Conservation (phyloP, 2,888 invertebrate species). For the Lapara coniferarum region DNA sequence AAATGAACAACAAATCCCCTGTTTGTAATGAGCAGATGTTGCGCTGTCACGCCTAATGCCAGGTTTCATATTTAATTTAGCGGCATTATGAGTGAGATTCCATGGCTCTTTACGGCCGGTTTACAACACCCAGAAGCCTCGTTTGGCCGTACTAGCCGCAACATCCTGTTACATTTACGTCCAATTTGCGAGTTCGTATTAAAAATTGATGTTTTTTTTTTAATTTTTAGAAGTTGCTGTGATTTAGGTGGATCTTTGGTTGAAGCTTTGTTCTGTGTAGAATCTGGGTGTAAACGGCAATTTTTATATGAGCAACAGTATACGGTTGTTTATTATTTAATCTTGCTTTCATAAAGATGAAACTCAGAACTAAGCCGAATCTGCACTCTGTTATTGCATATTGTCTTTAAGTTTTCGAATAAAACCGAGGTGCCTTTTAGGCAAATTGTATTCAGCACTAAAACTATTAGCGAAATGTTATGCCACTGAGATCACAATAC, state of each 20-base stretch:
- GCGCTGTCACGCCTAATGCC: constrained; percentile 38
- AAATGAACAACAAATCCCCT: constrained; percentile 26
- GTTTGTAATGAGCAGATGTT: constrained; percentile 39
- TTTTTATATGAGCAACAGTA: too few species aligned
- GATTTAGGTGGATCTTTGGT: not conserved
- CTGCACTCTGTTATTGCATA: too few species aligned
- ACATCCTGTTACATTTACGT: constrained; percentile 63
- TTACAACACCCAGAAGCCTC: constrained; percentile 63
- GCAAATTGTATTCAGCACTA: too few species aligned
- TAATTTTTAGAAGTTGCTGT: not conserved
- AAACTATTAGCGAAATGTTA: too few species aligned
- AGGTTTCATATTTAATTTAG: constrained; percentile 46
- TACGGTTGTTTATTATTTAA: too few species aligned
- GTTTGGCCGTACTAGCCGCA: constrained; percentile 49
- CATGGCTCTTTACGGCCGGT: constrained; percentile 51
- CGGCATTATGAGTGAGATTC: constrained; percentile 34
- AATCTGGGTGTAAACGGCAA: not conserved
- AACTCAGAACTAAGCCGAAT: too few species aligned
- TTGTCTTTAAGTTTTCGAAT: too few species aligned
- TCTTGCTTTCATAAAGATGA: too few species aligned
- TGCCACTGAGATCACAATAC: too few species aligned
- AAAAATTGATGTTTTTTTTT: constrained; percentile 45
- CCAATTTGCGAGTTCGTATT: constrained; percentile 55
- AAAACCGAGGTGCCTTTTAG: too few species aligned
- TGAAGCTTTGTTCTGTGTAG: not conserved